These are phyloP conservation scores for Paratilapia polleni DNA, from an alignment of 2,113 vertebrate genomes.

Conservation along the genomic window DNA sequence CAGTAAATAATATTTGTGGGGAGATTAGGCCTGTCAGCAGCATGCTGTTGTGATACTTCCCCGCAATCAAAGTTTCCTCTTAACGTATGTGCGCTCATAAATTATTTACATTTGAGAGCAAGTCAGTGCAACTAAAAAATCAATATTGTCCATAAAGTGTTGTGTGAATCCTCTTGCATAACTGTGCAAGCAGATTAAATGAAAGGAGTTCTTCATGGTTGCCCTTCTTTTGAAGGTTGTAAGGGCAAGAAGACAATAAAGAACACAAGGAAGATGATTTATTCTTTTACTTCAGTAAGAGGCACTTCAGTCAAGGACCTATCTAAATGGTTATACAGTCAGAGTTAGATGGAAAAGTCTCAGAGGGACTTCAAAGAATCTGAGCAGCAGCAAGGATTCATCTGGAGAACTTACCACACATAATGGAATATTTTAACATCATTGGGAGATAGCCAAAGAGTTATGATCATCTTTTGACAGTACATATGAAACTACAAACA, in stretches of 20 bases:
- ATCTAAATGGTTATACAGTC: constrained; percentile 4
- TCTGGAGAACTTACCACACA: not conserved
- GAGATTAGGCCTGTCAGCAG: constrained; percentile 48
- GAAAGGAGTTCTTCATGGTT: constrained; percentile 9
- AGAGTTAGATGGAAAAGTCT: not conserved
- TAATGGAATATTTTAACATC: not conserved
- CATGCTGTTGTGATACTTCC: constrained; percentile 41
- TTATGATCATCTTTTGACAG: not conserved
- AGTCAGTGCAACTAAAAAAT: constrained; percentile 51
- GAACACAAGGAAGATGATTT: not conserved
- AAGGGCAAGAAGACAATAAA: constrained; percentile 10
- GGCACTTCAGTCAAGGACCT: not conserved
- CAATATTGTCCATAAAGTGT: constrained; percentile 49
- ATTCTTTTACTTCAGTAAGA: constrained; percentile 12
- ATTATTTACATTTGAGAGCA: constrained; percentile 63
- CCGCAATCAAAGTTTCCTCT: constrained; percentile 47
- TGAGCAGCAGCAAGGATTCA: not conserved
- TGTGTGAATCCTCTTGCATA: constrained; percentile 25
- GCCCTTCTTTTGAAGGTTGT: constrained; percentile 39
- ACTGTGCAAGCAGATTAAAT: constrained; percentile 18
- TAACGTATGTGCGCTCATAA: constrained; percentile 67
- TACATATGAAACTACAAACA: not conserved
- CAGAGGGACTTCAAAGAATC: not conserved
- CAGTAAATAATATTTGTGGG: constrained; percentile 46
- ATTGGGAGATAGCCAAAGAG: not conserved